phyloP scores from a whole-genome alignment of 2,888 invertebrate species.

The Lasioglossum marginatum region DNA sequence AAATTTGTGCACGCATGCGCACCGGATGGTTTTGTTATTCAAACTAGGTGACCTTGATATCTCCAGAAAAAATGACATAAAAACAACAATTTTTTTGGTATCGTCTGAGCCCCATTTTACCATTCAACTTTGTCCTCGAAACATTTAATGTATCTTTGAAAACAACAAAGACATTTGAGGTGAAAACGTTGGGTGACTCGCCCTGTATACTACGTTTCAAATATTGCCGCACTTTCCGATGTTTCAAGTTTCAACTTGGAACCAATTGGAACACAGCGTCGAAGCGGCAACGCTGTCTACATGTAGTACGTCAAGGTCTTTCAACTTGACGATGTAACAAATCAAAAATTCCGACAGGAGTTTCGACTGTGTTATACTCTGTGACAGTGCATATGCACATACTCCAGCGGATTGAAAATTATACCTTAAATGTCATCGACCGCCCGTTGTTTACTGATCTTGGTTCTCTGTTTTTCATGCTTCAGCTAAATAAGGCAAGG shows the following conservation, averaged over 20 bases:
- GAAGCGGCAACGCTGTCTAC: not conserved
- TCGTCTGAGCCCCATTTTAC: no score
- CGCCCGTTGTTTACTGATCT: slow-evolving; percentile 37
- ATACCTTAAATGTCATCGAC: not conserved
- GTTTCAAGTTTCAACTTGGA: not conserved
- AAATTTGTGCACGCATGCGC: not conserved
- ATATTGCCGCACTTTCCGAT: not conserved
- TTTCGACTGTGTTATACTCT: not conserved
- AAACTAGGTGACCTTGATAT: not conserved
- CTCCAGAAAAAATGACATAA: no score
- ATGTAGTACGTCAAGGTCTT: slow-evolving; percentile 1
- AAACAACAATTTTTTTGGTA: no score
- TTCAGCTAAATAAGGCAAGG: slow-evolving; percentile 81
- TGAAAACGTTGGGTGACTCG: no score
- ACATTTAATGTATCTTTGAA: no score
- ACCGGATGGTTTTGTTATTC: not conserved
- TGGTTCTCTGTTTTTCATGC: slow-evolving; percentile 53
- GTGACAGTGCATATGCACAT: not conserved
- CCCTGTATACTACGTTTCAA: not conserved
- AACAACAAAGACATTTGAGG: no score
- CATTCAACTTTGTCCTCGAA: no score
- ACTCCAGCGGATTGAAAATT: slow-evolving; percentile 11
- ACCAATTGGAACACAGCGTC: no score
- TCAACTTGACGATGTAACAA: not conserved
- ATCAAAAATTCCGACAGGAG: not conserved